These are phyloP conservation scores for Phainopepla nitens DNA, from an alignment of 2,113 vertebrate genomes.

Conservation along the genomic window DNA sequence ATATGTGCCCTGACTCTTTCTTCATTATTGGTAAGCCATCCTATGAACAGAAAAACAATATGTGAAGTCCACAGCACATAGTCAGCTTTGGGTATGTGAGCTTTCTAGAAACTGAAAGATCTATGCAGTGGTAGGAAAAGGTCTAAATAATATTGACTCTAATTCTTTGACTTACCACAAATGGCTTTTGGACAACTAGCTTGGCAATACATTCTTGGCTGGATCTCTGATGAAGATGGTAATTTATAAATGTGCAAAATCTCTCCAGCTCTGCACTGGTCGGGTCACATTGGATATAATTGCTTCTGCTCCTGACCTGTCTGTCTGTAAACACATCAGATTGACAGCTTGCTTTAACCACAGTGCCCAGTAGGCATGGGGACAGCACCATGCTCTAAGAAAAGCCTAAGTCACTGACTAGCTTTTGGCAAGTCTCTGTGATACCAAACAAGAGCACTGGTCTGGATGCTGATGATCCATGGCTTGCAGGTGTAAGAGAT, in stretches of 20 bases:
- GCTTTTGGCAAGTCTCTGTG: neutral
- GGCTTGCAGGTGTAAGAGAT: neutral
- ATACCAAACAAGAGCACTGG: neutral
- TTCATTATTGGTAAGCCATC: neutral
- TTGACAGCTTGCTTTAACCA: neutral
- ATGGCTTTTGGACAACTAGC: neutral
- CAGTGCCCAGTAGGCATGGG: neutral
- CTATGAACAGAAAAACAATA: neutral
- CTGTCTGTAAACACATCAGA: neutral
- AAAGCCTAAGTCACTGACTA: neutral
- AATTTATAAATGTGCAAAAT: conserved; percentile 25
- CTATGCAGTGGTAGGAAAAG: neutral
- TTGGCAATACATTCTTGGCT: neutral
- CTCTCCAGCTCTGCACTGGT: neutral
- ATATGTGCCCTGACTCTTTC: neutral
- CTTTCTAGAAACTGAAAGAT: neutral
- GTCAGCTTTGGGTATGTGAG: neutral
- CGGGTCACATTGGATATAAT: conserved; percentile 28
- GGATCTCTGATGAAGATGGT: conserved; percentile 15
- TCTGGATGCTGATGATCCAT: neutral
- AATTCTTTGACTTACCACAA: neutral
- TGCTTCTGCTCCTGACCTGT: neutral
- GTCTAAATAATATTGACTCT: neutral
- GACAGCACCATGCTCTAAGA: neutral
- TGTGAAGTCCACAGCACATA: neutral